Conservation (phyloP, 2,888 invertebrate genomes). For the Torymus tubicola region DNA sequence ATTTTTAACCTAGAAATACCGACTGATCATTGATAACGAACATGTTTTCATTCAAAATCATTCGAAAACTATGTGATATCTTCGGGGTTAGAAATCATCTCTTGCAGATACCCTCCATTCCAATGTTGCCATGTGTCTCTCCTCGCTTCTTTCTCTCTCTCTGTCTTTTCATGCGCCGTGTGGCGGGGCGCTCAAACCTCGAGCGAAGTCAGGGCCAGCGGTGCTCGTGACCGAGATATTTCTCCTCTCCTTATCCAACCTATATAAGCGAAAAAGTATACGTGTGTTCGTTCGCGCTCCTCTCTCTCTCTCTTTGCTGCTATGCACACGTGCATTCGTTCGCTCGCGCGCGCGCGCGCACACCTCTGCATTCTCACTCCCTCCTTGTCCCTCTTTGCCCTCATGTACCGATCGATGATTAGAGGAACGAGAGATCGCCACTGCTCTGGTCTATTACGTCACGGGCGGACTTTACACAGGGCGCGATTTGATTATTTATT, state of each 20-base stretch:
- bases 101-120: neutral
- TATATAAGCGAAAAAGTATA: constrained; percentile 31
- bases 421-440: constrained; percentile 39
- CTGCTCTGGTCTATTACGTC: constrained; percentile 26
- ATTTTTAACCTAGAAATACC: neutral
- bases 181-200: constrained; percentile 40
- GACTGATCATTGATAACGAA: neutral
- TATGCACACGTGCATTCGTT: too few species aligned
- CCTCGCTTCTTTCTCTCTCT: too few species aligned
- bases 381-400: constrained; percentile 4
- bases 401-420: constrained; percentile 66
- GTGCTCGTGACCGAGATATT: constrained; percentile 54
- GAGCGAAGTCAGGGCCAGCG: constrained; percentile 49
- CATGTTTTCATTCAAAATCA: neutral
- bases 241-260: constrained; percentile 33
- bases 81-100: neutral
- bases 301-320: too few species aligned
- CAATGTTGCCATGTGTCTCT: constrained; percentile 25
- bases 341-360: neutral
- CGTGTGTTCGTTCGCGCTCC: too few species aligned
- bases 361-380: constrained; percentile 56
- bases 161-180: too few species aligned
- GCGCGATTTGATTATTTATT: neutral
- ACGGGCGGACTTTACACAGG: constrained; percentile 19
- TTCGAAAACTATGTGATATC: too few species aligned